Percentiles rank a stretch among this genome's conserved stretches.
phyloP scores from a whole-genome alignment of 2,797 vertebrate genomes.

The Pagetopsis macropterus region DNA sequence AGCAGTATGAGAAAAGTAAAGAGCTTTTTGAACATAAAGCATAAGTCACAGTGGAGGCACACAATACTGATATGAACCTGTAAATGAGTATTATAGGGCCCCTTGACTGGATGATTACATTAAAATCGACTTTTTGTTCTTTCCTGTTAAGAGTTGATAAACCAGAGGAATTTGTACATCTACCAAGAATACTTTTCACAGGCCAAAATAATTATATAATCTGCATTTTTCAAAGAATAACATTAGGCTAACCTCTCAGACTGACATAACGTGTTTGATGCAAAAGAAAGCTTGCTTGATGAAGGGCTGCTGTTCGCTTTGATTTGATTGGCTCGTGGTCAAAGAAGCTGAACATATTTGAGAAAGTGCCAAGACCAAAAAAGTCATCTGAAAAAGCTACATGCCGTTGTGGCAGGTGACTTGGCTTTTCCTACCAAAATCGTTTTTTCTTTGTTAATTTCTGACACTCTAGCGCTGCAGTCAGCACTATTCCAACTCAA shows the following conservation, averaged over 20 bases:
- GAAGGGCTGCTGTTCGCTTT: background rate
- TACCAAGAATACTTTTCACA: conserved; percentile 22
- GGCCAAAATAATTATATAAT: conserved; percentile 19
- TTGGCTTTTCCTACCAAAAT: background rate
- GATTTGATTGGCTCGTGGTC: conserved; percentile 34
- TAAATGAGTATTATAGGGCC: too few relatives aligned
- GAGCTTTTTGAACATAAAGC: too few relatives aligned
- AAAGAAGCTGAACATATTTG: background rate
- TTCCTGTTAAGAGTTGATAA: conserved; percentile 14
- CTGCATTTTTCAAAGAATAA: conserved; percentile 10
- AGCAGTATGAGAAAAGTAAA: too few relatives aligned
- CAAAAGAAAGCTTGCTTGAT: background rate
- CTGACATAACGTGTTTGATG: background rate
- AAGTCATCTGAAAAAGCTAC: background rate
- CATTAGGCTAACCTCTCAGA: conserved; percentile 3
- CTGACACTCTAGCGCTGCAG: conserved; percentile 1
- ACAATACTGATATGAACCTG: too few relatives aligned
- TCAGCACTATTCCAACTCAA: conserved; percentile 4
- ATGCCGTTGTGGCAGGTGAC: background rate
- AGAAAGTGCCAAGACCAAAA: background rate
- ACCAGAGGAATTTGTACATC: conserved; percentile 27
- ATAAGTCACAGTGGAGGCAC: too few relatives aligned
- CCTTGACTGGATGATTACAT: background rate
- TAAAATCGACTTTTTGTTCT: background rate
- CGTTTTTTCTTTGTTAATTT: background rate